Evolutionary conservation across 1,140 invertebrate genomes (phyloP).

Genomic region (Drosophila sucinea): DNA sequence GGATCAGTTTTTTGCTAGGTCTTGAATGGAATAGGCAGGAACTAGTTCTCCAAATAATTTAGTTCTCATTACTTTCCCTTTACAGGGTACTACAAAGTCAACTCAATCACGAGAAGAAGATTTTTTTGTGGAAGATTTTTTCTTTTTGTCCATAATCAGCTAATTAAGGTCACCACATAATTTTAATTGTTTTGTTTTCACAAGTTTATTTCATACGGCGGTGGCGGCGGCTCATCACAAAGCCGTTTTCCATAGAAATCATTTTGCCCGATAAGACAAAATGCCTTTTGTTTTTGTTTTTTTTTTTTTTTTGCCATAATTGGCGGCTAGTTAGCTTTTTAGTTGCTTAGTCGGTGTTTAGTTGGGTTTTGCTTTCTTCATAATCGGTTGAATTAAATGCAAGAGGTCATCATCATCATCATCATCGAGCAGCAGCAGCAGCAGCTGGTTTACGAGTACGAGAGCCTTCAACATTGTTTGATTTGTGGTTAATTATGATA

Average conservation of each 20-base stretch:
- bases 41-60: no score
- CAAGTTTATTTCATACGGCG: constrained; percentile 36
- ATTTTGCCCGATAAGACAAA: constrained; percentile 54
- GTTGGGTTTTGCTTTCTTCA: constrained; percentile 56
- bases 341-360: constrained; percentile 37
- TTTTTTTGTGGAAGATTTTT: constrained; percentile 11
- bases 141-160: constrained; percentile 54
- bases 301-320: constrained; percentile 51
- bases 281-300: constrained; percentile 43
- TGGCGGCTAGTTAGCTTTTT: constrained; percentile 75
- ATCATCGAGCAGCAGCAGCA: no score
- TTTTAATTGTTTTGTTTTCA: constrained; percentile 68
- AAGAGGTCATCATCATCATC: constrained; percentile 23
- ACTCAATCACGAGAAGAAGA: not conserved
- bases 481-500: constrained; percentile 55
- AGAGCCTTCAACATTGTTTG: constrained; percentile 31
- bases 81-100: constrained; percentile 28
- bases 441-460: constrained; percentile 6
- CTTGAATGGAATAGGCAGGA: no score
- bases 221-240: constrained; percentile 50
- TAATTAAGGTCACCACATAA: constrained; percentile 74
- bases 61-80: no score
- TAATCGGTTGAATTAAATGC: constrained; percentile 35
- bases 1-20: no score
- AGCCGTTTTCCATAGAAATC: constrained; percentile 52